These are phyloP conservation scores for Morpho achilles DNA, from an alignment of 2,888 invertebrate species.

Conservation along the genomic window DNA sequence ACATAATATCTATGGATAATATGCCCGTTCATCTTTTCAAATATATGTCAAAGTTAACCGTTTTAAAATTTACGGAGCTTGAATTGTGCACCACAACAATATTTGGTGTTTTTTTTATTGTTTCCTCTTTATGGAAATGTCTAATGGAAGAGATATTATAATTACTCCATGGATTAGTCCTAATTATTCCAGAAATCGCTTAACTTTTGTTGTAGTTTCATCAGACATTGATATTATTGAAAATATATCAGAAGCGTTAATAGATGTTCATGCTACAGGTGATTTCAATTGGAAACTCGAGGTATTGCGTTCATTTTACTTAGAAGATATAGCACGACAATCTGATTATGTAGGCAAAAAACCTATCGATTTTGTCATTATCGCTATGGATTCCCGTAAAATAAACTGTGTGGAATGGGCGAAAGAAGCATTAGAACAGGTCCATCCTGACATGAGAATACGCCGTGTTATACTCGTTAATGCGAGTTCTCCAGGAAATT, in stretches of 20 bases:
- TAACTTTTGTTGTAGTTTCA: slow-evolving; percentile 61
- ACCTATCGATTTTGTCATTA: slow-evolving; percentile 61
- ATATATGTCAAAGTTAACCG: too few relatives aligned
- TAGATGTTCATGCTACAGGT: slow-evolving; percentile 52
- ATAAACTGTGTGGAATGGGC: slow-evolving; percentile 66
- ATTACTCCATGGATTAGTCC: slow-evolving; percentile 66
- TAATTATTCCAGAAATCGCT: slow-evolving; percentile 51
- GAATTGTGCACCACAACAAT: too few relatives aligned
- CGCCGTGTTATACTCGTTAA: slow-evolving; percentile 65
- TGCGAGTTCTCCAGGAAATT: slow-evolving; percentile 55
- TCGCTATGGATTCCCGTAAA: slow-evolving; percentile 61
- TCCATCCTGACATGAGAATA: slow-evolving; percentile 59
- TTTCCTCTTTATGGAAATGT: slow-evolving; percentile 37
- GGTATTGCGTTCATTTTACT: slow-evolving; percentile 49
- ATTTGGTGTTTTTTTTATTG: too few relatives aligned
- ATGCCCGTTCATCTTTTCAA: too few relatives aligned
- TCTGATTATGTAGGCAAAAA: slow-evolving; percentile 54
- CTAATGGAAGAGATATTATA: slow-evolving; percentile 45
- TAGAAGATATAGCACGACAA: slow-evolving; percentile 54
- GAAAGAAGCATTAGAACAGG: slow-evolving; percentile 50
- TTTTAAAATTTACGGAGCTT: too few relatives aligned
- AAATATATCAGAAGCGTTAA: slow-evolving; percentile 54
- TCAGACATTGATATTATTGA: slow-evolving; percentile 56
- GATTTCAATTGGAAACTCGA: slow-evolving; percentile 59
- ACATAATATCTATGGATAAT: too few relatives aligned